A percentile compares a stretch with the other conserved stretches of the same genome.
Evolutionary conservation across 2,113 vertebrate genomes (phyloP).

Genomic region (Atractosteus spatula): DNA sequence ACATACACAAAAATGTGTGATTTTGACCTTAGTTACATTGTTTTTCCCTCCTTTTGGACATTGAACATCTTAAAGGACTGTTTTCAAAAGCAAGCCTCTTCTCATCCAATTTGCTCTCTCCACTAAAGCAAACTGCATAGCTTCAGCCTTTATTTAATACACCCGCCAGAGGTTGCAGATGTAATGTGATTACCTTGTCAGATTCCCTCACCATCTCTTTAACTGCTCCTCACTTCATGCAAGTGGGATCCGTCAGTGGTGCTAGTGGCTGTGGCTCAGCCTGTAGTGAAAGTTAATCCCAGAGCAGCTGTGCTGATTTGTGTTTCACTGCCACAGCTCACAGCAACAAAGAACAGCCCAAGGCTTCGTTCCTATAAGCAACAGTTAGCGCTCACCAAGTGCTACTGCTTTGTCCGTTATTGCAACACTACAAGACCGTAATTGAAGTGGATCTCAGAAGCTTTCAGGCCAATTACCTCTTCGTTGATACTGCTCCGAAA

Average conservation of each 20-base stretch:
- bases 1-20: no score
- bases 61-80: no score
- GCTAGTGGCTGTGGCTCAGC: background rate
- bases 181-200: slow-evolving; percentile 1
- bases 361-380: background rate
- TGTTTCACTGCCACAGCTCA: background rate
- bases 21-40: no score
- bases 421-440: no score
- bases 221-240: background rate
- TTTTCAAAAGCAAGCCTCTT: no score
- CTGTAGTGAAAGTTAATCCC: background rate
- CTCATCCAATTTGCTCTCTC: no score
- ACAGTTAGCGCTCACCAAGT: background rate
- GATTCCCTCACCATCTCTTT: slow-evolving; percentile 4
- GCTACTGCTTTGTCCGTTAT: no score
- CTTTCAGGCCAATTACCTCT: no score
- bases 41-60: no score
- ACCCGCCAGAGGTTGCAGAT: background rate
- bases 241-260: background rate
- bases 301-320: background rate
- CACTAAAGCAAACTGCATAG: no score
- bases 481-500: no score
- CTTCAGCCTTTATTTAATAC: slow-evolving; percentile 5
- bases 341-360: background rate
- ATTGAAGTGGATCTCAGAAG: no score